phyloP scores from a whole-genome alignment of 2,888 invertebrate species.

The Empis livida region DNA sequence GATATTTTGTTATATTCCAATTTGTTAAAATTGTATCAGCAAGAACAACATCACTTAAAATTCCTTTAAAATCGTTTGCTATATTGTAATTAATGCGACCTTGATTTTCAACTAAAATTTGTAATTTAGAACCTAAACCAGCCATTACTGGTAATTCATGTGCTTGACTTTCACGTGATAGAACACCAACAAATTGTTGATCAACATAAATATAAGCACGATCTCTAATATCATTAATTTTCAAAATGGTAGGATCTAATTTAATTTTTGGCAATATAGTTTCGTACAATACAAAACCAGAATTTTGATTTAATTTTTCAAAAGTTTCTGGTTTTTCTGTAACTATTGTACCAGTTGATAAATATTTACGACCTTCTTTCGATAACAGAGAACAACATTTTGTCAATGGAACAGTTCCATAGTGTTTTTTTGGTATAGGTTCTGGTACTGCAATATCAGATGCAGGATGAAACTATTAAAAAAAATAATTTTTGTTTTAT shows the following conservation, averaged over 20 bases:
- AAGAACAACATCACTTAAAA: constrained; percentile 41
- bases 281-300: constrained; percentile 53
- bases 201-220: constrained; percentile 57
- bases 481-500: too few relatives aligned
- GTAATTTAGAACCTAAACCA: constrained; percentile 34
- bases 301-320: constrained; percentile 46
- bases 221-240: constrained; percentile 45
- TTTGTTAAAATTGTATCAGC: constrained; percentile 36
- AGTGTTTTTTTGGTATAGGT: constrained; percentile 48
- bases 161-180: constrained; percentile 29
- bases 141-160: constrained; percentile 26
- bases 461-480: constrained; percentile 42
- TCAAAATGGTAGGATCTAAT: constrained; percentile 32
- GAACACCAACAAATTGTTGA: constrained; percentile 25
- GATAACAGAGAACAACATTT: constrained; percentile 39
- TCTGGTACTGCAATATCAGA: constrained; percentile 44
- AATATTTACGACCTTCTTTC: constrained; percentile 19
- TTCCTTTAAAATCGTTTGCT: constrained; percentile 42
- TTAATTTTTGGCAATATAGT: constrained; percentile 35
- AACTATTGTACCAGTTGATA: constrained; percentile 28
- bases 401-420: constrained; percentile 46
- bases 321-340: constrained; percentile 44
- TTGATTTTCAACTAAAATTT: constrained; percentile 61
- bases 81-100: constrained; percentile 58
- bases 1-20: constrained; percentile 54